phyloP scores from a whole-genome alignment of 2,888 invertebrate species.

The Pandemis cinnamomeana region DNA sequence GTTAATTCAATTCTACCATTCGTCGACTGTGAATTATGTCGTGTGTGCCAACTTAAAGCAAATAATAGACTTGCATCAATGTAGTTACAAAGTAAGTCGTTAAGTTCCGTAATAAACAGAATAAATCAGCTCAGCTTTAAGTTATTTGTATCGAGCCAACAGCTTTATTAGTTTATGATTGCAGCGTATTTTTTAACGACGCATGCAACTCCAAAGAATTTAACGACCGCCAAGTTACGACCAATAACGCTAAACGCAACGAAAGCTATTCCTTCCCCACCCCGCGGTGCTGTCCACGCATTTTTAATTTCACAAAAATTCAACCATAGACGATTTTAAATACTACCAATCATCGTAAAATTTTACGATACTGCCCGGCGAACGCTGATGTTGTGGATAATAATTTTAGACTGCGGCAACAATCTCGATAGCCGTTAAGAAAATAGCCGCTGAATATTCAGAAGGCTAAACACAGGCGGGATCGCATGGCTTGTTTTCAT shows the following conservation, averaged over 20 bases:
- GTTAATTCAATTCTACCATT: background rate
- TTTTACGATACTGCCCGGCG: conserved; percentile 51
- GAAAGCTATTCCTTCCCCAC: conserved; percentile 21
- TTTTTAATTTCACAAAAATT: conserved; percentile 20
- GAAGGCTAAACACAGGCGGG: conserved; percentile 63
- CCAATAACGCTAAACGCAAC: conserved; percentile 30
- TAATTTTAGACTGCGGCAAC: conserved; percentile 67
- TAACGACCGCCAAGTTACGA: conserved; percentile 23
- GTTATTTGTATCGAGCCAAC: conserved; percentile 1
- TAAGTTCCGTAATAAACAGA: background rate
- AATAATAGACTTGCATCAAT: background rate
- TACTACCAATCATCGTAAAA: conserved; percentile 49
- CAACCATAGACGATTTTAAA: conserved; percentile 30
- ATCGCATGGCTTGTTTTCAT: conserved; percentile 81
- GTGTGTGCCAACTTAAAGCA: background rate
- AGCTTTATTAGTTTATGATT: conserved; percentile 27
- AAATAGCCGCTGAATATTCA: conserved; percentile 80
- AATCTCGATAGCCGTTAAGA: conserved; percentile 75
- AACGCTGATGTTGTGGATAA: conserved; percentile 54
- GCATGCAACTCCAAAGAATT: conserved; percentile 28
- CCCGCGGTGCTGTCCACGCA: background rate
- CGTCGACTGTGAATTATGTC: background rate
- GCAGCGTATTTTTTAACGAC: conserved; percentile 33
- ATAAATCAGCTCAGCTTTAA: background rate
- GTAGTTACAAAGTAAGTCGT: background rate